Conservation (phyloP, 2,113 vertebrate genomes). For the Pygoscelis antarcticus region DNA sequence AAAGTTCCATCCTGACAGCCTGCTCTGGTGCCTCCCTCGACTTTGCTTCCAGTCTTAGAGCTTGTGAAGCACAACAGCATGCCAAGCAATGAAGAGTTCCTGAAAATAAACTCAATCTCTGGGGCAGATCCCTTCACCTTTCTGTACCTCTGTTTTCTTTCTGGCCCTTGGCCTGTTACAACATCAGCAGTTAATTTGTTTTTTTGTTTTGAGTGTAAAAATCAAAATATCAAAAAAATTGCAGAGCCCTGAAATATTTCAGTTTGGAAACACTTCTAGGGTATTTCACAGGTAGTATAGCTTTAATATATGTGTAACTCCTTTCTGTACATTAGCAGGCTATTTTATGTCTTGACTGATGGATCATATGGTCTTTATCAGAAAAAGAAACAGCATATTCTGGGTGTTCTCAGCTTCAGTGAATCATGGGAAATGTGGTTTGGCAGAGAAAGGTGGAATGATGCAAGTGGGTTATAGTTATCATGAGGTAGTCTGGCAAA, state of each 20-base stretch:
- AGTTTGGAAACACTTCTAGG: background rate
- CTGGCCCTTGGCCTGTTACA: background rate
- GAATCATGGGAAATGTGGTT: background rate
- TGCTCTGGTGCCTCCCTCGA: background rate
- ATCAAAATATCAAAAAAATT: background rate
- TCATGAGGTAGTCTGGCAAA: background rate
- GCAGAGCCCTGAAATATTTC: background rate
- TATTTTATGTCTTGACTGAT: background rate
- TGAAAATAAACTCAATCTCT: background rate
- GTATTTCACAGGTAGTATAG: background rate
- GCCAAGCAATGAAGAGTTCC: background rate
- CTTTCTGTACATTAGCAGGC: background rate
- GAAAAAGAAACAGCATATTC: background rate
- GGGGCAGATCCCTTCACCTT: background rate
- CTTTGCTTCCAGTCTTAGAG: background rate
- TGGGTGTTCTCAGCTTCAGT: background rate
- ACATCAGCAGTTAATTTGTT: background rate
- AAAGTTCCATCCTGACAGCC: conserved; percentile 5
- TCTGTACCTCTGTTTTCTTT: background rate
- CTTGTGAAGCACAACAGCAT: background rate
- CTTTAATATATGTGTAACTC: background rate
- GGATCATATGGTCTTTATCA: background rate
- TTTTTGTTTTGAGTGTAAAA: background rate
- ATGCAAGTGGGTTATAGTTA: background rate
- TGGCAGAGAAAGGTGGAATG: background rate